phyloP scores from a whole-genome alignment of 2,113 vertebrate species.

The Rhinopomastus cyanomelas region DNA sequence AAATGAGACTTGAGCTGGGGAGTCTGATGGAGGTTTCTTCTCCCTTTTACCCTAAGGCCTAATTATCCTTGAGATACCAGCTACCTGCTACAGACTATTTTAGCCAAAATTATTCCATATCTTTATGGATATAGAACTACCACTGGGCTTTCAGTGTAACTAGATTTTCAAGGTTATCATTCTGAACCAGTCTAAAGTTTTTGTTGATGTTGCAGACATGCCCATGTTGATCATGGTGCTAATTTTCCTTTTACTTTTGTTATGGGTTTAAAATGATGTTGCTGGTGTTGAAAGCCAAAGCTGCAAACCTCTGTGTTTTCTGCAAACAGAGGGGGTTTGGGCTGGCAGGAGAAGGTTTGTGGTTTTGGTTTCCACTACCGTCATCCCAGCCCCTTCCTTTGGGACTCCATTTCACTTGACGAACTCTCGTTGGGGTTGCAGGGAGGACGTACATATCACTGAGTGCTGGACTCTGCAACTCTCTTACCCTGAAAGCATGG shows the following conservation, averaged over 20 bases:
- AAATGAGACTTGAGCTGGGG: background rate
- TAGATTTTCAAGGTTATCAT: background rate
- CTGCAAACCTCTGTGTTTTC: too few relatives aligned
- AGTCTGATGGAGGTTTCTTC: background rate
- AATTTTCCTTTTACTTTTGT: background rate
- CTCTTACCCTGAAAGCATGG: too few relatives aligned
- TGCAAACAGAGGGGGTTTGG: too few relatives aligned
- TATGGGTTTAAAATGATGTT: too few relatives aligned
- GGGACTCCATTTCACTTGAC: too few relatives aligned
- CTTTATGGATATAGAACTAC: background rate
- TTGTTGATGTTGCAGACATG: background rate
- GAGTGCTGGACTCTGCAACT: too few relatives aligned
- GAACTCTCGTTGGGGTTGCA: too few relatives aligned
- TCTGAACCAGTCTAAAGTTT: background rate
- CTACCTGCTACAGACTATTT: background rate
- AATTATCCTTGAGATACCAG: background rate
- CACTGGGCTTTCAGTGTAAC: background rate
- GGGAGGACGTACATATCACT: too few relatives aligned
- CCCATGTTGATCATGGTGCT: background rate
- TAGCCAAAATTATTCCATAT: background rate
- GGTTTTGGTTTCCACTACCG: too few relatives aligned
- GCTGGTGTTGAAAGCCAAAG: too few relatives aligned
- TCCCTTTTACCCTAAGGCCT: background rate
- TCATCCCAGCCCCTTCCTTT: rapidly evolving
- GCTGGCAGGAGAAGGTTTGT: too few relatives aligned